Evolutionary conservation across 2,113 vertebrate species (phyloP), one percentile per base, ranked within the genome.

Genomic region (Microcebus lehilahytsara): DNA sequence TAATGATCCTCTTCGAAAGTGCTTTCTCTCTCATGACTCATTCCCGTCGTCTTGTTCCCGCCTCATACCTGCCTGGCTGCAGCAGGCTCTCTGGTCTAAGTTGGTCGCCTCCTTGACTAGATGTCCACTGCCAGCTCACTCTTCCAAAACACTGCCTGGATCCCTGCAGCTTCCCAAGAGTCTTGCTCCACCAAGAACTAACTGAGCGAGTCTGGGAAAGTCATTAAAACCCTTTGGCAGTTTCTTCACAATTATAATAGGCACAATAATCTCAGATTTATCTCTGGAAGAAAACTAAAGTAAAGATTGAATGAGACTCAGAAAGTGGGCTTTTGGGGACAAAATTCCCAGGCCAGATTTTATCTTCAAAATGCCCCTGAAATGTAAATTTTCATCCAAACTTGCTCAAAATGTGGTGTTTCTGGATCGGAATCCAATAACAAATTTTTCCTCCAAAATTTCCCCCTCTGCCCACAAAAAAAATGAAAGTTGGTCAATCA

Each of bases 401-500:
- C 60, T 88, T 97, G 46, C 53, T 84, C 85, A 80, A 85, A 94
- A 62, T 95, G 49, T 46, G 42, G 42, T 58, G 20, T 27, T 96
- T 91, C 53, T 27, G 12, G 37, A 71, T 84, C 14, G 53, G 27
- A 87, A 85, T 66, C 46, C 58, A 87, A 66, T 58, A 46, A 53
- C 2, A 2, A 60, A 12, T 32, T 67, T 62, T 94, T 71, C 10
- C 32, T 53, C 11, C 51, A 30, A 79, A 30, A 75, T 91, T 90
- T 96, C 20, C 17, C 49, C 37, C 58, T 86, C 6, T 86, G 9
- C 40, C 67, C 78, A 83, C 81, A 91, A 95, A 74, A 30, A 75
- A 30, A 75, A 79, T 90, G 10, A 89, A 96, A 97, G 95, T 91
- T 95, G 88, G 94, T 98, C 86, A 93, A 86, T 96, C 97, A 72